A percentile compares a stretch with the other conserved stretches of the same genome.
Evolutionary conservation across 2,888 invertebrate species (phyloP).

Genomic region (Nephrotoma flavescens): DNA sequence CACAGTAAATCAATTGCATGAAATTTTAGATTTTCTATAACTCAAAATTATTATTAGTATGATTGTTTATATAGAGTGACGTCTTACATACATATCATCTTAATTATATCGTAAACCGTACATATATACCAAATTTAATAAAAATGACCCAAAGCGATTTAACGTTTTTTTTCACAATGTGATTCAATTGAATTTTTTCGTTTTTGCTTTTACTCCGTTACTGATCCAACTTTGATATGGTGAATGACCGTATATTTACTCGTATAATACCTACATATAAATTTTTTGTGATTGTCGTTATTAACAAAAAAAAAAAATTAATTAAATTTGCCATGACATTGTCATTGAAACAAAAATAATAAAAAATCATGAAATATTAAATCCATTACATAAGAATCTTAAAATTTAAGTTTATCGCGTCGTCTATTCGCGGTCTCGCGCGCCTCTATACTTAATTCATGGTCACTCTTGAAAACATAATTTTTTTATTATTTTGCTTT

Average conservation of each 20-base stretch:
- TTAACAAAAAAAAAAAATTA: background rate
- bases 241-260: background rate
- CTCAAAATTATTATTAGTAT: background rate
- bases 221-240: background rate
- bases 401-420: background rate
- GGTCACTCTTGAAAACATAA: background rate
- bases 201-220: background rate
- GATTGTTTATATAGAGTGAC: background rate
- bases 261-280: background rate
- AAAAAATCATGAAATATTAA: background rate
- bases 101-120: background rate
- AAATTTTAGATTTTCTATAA: background rate
- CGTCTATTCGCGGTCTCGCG: background rate
- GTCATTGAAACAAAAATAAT: background rate
- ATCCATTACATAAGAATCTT: background rate
- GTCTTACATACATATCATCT: background rate
- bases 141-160: background rate
- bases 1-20: background rate
- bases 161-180: background rate
- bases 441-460: background rate
- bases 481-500: background rate
- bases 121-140: background rate
- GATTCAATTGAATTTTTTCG: background rate
- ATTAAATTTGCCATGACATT: background rate
- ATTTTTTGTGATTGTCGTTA: background rate